A percentile compares a stretch with the other conserved stretches of the same genome.
phyloP scores from a whole-genome alignment of 2,888 invertebrate species.

The Plutella xylostella region DNA sequence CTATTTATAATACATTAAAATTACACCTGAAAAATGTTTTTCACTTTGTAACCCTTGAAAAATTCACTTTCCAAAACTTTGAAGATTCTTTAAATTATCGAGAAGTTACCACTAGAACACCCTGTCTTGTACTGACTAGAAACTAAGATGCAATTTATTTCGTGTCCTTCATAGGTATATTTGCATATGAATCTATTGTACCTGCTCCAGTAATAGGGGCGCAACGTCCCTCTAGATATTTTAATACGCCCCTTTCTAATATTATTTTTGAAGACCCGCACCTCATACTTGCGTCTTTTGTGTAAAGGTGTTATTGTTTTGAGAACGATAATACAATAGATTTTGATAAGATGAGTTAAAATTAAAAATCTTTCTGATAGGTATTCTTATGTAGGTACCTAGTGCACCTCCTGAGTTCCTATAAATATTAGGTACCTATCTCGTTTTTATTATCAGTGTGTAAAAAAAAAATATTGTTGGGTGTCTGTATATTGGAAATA shows the following conservation, averaged over 20 bases:
- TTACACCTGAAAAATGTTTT: conserved; percentile 33
- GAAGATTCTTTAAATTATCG: neutral
- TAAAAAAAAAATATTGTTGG: no score
- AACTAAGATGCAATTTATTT: conserved; percentile 29
- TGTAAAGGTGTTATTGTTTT: conserved; percentile 11
- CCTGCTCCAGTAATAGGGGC: conserved; percentile 34
- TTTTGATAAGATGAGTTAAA: no score
- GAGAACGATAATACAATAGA: no score
- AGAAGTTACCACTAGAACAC: conserved; percentile 35
- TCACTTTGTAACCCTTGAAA: conserved; percentile 8
- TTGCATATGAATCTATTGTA: conserved; percentile 42
- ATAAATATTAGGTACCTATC: no score
- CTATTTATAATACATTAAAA: conserved; percentile 24
- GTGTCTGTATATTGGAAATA: no score
- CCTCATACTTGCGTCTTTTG: conserved; percentile 8
- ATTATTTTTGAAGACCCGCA: conserved; percentile 13
- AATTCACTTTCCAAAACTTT: conserved; percentile 5
- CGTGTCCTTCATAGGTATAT: conserved; percentile 26
- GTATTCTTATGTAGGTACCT: no score
- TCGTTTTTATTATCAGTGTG: no score
- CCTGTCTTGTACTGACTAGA: conserved; percentile 41
- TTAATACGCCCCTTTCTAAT: no score
- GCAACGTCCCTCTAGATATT: conserved; percentile 4
- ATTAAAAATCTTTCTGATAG: no score
- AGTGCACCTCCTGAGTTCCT: no score